Percentiles rank a stretch among this genome's conserved stretches.
Conservation (phyloP, 2,888 invertebrate species). For the Drosophila aldrichi region DNA sequence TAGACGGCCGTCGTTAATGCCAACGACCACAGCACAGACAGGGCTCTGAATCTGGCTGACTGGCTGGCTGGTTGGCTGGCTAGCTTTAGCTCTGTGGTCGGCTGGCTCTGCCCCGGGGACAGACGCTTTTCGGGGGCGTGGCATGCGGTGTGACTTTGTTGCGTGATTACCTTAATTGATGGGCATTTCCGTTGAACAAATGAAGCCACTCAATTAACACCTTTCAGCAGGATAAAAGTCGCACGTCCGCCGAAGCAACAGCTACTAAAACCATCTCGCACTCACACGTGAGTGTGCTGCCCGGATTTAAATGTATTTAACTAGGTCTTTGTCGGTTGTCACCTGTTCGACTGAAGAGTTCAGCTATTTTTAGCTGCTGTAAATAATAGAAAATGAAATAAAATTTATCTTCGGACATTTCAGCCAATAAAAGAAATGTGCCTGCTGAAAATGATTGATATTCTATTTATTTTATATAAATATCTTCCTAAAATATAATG, state of each 20-base stretch:
- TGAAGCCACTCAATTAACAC: constrained; percentile 82
- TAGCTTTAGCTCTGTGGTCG: constrained; percentile 12
- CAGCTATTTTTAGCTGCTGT: not conserved
- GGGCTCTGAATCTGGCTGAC: constrained; percentile 13
- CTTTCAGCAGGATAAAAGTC: constrained; percentile 76
- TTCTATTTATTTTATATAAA: no score
- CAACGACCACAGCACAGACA: constrained; percentile 65
- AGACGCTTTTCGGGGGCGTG: constrained; percentile 55
- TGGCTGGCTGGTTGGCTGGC: not conserved
- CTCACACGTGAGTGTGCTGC: constrained; percentile 4
- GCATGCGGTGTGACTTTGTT: constrained; percentile 76
- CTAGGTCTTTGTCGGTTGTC: not conserved
- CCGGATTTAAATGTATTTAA: constrained; percentile 24
- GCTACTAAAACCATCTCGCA: constrained; percentile 21
- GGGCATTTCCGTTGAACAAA: constrained; percentile 79
- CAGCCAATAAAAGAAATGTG: no score
- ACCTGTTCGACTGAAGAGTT: not conserved
- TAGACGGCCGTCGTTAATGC: constrained; percentile 67
- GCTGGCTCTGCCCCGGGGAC: constrained; percentile 3
- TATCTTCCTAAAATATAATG: no score
- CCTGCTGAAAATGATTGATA: no score
- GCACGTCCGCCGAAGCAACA: constrained; percentile 59
- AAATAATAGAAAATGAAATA: not conserved
- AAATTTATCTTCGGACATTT: not conserved
- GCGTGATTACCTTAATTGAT: constrained; percentile 81